Percentiles rank a stretch among this genome's conserved stretches.
phyloP scores from a whole-genome alignment of 2,113 vertebrate genomes.

The Pteruthius melanotis region DNA sequence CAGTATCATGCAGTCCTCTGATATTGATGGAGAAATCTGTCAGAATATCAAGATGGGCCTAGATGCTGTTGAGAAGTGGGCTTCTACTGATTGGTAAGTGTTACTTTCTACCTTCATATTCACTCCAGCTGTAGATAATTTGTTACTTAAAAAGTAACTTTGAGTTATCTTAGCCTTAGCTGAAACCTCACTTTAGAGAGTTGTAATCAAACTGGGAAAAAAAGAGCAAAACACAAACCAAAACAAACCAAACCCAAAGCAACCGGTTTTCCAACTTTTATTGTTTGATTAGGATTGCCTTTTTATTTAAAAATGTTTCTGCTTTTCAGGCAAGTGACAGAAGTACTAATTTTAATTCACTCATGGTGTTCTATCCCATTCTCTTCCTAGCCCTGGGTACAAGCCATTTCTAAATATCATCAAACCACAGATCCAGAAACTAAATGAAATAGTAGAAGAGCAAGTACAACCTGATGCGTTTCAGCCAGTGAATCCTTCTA shows the following conservation, averaged over 20 bases:
- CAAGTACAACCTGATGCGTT: conserved; percentile 87
- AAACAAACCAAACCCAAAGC: not conserved
- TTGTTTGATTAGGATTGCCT: not conserved
- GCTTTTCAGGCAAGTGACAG: not conserved
- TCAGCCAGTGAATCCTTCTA: conserved; percentile 81
- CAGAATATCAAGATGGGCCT: conserved; percentile 86
- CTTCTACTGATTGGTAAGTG: conserved; percentile 89
- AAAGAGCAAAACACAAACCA: not conserved
- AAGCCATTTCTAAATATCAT: conserved; percentile 95
- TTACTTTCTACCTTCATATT: not conserved
- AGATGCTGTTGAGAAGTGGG: conserved; percentile 87
- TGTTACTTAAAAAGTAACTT: not conserved
- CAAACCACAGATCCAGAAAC: conserved; percentile 90
- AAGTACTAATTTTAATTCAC: not conserved
- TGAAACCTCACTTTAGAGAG: not conserved
- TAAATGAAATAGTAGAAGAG: conserved; percentile 81
- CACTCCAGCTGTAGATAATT: not conserved
- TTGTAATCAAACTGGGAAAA: not conserved
- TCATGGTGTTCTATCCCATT: not conserved
- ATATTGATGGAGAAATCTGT: conserved; percentile 84
- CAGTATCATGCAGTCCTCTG: conserved; percentile 83
- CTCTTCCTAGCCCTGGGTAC: conserved; percentile 86
- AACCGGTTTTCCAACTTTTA: not conserved
- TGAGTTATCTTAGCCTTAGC: not conserved
- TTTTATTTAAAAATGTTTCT: not conserved